Evolutionary conservation across 2,797 vertebrate species (phyloP).

Genomic region (Emydoidea blandingii): DNA sequence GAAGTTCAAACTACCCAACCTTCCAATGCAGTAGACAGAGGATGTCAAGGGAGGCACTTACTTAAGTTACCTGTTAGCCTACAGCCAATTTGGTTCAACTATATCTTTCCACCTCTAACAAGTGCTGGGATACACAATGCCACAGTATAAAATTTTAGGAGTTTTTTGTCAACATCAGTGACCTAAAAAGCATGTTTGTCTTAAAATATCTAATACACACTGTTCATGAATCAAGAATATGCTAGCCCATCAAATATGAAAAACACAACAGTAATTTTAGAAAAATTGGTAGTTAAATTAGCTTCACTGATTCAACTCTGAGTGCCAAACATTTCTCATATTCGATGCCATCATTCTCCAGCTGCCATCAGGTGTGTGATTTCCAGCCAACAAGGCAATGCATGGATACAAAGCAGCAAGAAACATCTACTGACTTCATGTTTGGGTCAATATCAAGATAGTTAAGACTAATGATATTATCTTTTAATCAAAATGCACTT

Average conservation of each 20-base stretch:
- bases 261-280: fast-evolving
- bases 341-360: neutral
- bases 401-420: neutral
- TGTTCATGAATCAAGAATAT: neutral
- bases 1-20: neutral
- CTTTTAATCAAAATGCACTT: neutral
- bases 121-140: neutral
- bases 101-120: neutral
- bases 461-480: neutral
- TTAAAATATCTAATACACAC: neutral
- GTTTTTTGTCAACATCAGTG: neutral
- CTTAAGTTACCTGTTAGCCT: neutral
- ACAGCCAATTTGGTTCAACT: neutral
- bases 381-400: neutral
- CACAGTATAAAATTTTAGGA: neutral
- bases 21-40: neutral
- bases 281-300: neutral
- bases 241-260: neutral
- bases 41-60: neutral
- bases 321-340: neutral
- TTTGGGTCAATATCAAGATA: neutral
- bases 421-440: neutral
- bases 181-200: neutral
- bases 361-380: fast-evolving
- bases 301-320: neutral